phyloP scores from a whole-genome alignment of 2,113 vertebrate genomes.

The Felis chaus region DNA sequence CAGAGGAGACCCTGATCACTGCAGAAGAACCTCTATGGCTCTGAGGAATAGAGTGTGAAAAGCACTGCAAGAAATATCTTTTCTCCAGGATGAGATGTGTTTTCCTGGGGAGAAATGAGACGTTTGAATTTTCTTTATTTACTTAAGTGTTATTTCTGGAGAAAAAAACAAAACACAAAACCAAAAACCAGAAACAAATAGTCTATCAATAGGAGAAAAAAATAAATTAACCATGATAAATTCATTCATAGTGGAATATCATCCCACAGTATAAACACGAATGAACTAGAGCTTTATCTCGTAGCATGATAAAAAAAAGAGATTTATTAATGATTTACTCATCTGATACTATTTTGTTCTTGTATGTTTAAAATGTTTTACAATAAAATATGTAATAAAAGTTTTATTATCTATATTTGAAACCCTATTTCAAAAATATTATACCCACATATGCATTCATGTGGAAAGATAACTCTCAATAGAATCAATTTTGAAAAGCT shows the following conservation, averaged over 20 bases:
- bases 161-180: neutral
- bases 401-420: neutral
- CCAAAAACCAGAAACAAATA: neutral
- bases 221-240: neutral
- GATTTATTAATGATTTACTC: neutral
- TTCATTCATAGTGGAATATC: neutral
- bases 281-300: neutral
- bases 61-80: neutral
- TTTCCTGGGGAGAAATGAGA: constrained; percentile 16
- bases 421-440: neutral
- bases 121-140: neutral
- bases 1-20: neutral
- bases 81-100: neutral
- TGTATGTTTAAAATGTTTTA: neutral
- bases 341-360: neutral
- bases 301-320: neutral
- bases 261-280: neutral
- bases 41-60: neutral
- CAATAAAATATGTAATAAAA: neutral
- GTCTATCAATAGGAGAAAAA: neutral
- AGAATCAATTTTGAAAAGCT: neutral
- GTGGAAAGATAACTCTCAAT: neutral
- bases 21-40: neutral
- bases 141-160: neutral
- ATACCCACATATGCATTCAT: neutral